Base-by-base conservation (phyloP, 2,888 invertebrate genomes). In the Panzeria rudis region DNA sequence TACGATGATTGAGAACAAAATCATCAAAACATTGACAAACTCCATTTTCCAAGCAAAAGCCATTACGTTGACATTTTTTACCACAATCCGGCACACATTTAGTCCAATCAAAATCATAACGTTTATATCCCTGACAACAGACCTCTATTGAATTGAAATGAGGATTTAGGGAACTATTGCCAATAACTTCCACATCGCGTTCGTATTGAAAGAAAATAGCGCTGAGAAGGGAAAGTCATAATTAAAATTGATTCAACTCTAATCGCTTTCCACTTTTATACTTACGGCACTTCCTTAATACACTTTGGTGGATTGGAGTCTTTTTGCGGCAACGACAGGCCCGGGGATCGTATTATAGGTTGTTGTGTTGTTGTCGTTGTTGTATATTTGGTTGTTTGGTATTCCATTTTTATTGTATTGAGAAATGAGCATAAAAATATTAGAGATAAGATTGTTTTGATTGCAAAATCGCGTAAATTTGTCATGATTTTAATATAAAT, bases 61-160 rank as follows among this genome's bases (percentile, higher is more conserved):
- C 94, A 86, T 94, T 94, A 29, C 92, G 88, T 73, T 77, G 88
- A 66, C 92, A 92, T 8, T 87, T 87, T 0, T 89, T 88, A 0
- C 88, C 87, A 82, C 94, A 94, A 38, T 92, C 89, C 3, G 94
- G 93, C 9, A 90, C 89, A 88, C 93, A 94, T 54, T 88, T 93
- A 29, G 93, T 94, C 90, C 90, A 93, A 90, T 94, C 94, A 91
- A 95, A 94, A n/a, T 94, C 93, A 89, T 95, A 94, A 3, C 94
- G 94, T 75, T 93, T 93, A 92, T 95, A 96, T 38, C 96, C 96
- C 3, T 94, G 93, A 89, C 97, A 97, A 89, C 97, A 97, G 17
- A 95, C 94, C 84, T 95, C 94, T 88, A 96, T 94, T 69, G 94
- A 93, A 89, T 90, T 96, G 95, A 90, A 91, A 66, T 89, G 81